Percentiles rank a stretch among this genome's conserved stretches.
These are phyloP conservation scores for Caenorhabditis inopinata DNA, from an alignment of 1,140 invertebrate species.

Conservation along the genomic window DNA sequence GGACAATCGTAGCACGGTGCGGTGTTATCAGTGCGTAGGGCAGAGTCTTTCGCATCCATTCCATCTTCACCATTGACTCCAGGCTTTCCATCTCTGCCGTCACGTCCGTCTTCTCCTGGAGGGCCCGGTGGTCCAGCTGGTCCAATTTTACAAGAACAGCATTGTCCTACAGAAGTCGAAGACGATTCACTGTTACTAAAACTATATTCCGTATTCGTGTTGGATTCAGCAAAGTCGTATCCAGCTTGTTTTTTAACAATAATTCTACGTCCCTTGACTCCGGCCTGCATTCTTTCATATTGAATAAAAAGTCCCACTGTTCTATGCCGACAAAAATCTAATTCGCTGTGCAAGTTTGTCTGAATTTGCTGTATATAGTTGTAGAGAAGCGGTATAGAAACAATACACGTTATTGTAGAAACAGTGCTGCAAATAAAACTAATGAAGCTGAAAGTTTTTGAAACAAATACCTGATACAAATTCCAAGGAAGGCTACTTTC, in stretches of 20 bases:
- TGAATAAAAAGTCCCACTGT: conserved; percentile 48
- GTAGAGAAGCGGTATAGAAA: conserved; percentile 58
- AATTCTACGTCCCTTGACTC: conserved; percentile 32
- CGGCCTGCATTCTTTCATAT: conserved; percentile 44
- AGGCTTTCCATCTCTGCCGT: conserved; percentile 47
- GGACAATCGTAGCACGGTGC: conserved; percentile 53
- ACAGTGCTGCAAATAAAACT: conserved; percentile 27
- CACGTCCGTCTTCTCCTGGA: conserved; percentile 48
- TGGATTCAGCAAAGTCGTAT: conserved; percentile 31
- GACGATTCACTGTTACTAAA: not conserved
- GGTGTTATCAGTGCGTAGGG: not conserved
- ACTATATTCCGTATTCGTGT: not conserved
- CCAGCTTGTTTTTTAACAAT: conserved; percentile 39
- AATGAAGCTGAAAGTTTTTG: not conserved
- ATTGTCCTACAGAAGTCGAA: conserved; percentile 10
- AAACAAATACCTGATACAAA: conserved; percentile 40
- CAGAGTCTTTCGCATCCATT: conserved; percentile 43
- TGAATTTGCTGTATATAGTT: conserved; percentile 62
- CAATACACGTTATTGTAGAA: conserved; percentile 41
- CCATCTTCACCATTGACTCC: conserved; percentile 45
- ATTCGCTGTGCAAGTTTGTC: conserved; percentile 52
- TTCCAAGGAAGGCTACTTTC: conserved; percentile 41
- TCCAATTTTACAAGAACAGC: conserved; percentile 39
- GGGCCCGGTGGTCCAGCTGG: conserved; percentile 38
- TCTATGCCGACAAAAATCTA: conserved; percentile 56